These are phyloP conservation scores for Acanthornis magna DNA, from an alignment of 2,797 vertebrate genomes.

Conservation along the genomic window DNA sequence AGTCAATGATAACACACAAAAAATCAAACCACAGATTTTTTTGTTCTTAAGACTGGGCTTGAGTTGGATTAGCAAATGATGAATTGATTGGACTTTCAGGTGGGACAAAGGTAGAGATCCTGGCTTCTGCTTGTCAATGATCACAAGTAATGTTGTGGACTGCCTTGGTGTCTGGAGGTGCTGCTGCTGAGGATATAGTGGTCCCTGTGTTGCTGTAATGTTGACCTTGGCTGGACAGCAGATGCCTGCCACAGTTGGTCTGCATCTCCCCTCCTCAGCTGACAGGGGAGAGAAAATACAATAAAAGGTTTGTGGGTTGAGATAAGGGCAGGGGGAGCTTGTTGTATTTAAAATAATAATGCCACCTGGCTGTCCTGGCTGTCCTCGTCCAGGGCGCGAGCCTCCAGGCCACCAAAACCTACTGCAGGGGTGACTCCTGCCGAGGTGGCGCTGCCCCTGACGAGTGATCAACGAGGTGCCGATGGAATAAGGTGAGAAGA, in stretches of 20 bases:
- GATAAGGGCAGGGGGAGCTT: background rate
- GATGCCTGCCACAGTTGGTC: background rate
- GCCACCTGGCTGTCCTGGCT: no score
- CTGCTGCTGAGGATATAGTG: background rate
- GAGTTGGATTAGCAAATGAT: background rate
- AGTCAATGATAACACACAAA: background rate
- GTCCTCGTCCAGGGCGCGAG: no score
- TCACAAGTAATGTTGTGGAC: background rate
- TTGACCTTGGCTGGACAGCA: background rate
- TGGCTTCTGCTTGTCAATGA: background rate
- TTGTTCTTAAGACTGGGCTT: background rate
- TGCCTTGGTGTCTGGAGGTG: background rate
- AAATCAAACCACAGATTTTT: background rate
- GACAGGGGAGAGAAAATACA: background rate
- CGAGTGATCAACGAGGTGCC: no score
- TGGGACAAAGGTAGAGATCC: background rate
- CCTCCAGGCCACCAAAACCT: no score
- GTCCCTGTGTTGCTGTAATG: accelerated
- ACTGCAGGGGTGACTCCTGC: no score
- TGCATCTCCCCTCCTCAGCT: background rate
- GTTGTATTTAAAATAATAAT: no score
- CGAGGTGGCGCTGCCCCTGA: no score
- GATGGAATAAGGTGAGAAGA: no score
- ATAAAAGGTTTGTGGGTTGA: accelerated
- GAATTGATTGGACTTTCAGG: background rate